These are phyloP conservation scores for Pammene aurita DNA, from an alignment of 2,888 invertebrate species.

Conservation along the genomic window DNA sequence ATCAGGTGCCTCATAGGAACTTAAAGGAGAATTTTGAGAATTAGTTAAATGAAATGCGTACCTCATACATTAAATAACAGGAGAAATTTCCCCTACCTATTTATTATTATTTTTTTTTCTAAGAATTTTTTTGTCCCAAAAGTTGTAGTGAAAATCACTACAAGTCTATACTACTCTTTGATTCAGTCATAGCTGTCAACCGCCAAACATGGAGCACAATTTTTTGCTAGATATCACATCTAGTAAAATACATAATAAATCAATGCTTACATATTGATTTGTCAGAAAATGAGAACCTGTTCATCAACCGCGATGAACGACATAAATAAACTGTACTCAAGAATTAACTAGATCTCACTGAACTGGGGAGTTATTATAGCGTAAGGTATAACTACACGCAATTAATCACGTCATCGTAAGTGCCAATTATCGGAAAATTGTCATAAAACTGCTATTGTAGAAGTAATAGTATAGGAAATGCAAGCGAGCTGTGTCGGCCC, in stretches of 20 bases:
- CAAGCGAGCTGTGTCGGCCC: slow-evolving; percentile 25
- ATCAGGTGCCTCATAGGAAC: neutral
- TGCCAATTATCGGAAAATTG: slow-evolving; percentile 26
- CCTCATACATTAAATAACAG: too few relatives aligned
- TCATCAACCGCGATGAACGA: neutral
- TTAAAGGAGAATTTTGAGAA: neutral
- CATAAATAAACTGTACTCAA: neutral
- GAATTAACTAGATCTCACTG: slow-evolving; percentile 6
- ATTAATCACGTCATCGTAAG: slow-evolving; percentile 12
- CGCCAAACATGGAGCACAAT: too few relatives aligned
- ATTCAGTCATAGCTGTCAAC: too few relatives aligned
- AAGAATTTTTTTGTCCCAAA: too few relatives aligned
- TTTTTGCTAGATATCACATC: too few relatives aligned
- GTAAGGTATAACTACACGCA: slow-evolving; percentile 1
- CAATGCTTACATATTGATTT: neutral
- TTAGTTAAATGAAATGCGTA: neutral
- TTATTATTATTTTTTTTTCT: too few relatives aligned
- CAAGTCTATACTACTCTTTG: too few relatives aligned
- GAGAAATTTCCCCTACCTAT: too few relatives aligned
- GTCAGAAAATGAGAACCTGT: neutral
- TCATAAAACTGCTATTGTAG: slow-evolving; percentile 27
- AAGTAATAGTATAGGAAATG: slow-evolving; percentile 36
- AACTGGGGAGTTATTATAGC: slow-evolving; percentile 5
- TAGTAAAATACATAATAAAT: too few relatives aligned
- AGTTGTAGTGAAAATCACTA: too few relatives aligned